Evolutionary conservation across 2,113 vertebrate species (phyloP), one percentile per base, ranked within the genome.

Genomic region (Thunnus thynnus): DNA sequence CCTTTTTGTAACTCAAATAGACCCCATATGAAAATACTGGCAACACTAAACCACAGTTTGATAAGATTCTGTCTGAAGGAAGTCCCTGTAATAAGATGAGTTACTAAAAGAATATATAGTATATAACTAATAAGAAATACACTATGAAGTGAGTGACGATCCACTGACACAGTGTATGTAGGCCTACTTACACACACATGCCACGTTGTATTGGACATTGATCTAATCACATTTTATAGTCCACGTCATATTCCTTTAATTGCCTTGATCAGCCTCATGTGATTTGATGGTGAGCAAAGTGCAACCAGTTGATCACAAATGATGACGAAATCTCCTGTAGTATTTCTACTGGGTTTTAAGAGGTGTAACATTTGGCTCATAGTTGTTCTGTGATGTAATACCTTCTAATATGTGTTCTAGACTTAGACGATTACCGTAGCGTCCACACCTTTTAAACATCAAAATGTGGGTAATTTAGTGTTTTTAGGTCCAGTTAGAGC

Each of bases 191-290:
- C 18, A 5, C 18, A 36, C 56, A 61, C 20, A 13, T 5, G 65
- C 47, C 57, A 82, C 41, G 56, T 67, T 76, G 51, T 46, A 13
- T 2, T 82, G 75, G 54, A 85, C 82, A 61, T 83, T 84, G 75
- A 84, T 65, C 65, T 68, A 66, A 66, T 52, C 72, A 30, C 58
- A 52, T 61, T 84, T 83, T 73, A 89, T 74, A 64, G 41, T 78
- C 61, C 64, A 77, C 22, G 56, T 80, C 50, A 72, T 72, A 25
- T 41, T n/a, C 16, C 77, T 74, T 78, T 54, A 78, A 52, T 67
- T 72, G 13, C 61, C 12, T 41, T 36, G 10, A 50, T 67, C 18
- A 48, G 36, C 57, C 17, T 60, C n/a, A 8, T 74, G 32, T 78
- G 78, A 63, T 32, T 3, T 46, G 50, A 25, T 75, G 44, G 32